Percentiles rank a stretch among this genome's conserved stretches.
These are phyloP conservation scores for Pristionchus pacificus DNA, from an alignment of 1,140 invertebrate species.

Conservation along the genomic window DNA sequence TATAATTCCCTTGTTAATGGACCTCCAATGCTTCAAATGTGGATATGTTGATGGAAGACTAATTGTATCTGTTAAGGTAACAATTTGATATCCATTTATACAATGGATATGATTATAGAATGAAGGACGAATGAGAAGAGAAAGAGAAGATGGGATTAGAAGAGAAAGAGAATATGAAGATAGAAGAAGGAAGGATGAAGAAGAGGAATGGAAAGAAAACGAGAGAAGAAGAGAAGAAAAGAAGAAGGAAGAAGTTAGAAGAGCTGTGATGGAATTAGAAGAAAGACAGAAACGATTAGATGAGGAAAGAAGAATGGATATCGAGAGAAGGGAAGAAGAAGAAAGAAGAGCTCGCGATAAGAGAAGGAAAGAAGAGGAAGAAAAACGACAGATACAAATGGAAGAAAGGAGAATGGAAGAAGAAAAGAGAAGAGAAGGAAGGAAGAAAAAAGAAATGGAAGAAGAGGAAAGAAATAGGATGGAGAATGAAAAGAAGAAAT, in stretches of 20 bases:
- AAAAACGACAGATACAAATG: slow-evolving; percentile 12
- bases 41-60: neutral
- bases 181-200: neutral
- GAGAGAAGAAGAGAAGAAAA: neutral
- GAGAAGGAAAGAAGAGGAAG: neutral
- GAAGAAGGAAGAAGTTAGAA: neutral
- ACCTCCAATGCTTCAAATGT: too few species aligned
- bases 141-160: slow-evolving; percentile 7
- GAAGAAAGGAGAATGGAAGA: neutral
- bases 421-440: slow-evolving; percentile 5
- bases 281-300: neutral
- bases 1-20: too few species aligned
- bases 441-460: slow-evolving; percentile 6
- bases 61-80: neutral
- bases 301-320: neutral
- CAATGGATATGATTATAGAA: slow-evolving; percentile 16
- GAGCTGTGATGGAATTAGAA: neutral
- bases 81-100: slow-evolving; percentile 9
- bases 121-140: neutral
- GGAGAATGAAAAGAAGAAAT: slow-evolving; percentile 14
- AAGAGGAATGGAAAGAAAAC: neutral
- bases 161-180: neutral
- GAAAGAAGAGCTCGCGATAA: neutral
- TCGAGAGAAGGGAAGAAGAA: neutral
- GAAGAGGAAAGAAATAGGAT: slow-evolving; percentile 3